These are phyloP conservation scores for Crocuta crocuta DNA, from an alignment of 2,113 vertebrate genomes.

Conservation along the genomic window DNA sequence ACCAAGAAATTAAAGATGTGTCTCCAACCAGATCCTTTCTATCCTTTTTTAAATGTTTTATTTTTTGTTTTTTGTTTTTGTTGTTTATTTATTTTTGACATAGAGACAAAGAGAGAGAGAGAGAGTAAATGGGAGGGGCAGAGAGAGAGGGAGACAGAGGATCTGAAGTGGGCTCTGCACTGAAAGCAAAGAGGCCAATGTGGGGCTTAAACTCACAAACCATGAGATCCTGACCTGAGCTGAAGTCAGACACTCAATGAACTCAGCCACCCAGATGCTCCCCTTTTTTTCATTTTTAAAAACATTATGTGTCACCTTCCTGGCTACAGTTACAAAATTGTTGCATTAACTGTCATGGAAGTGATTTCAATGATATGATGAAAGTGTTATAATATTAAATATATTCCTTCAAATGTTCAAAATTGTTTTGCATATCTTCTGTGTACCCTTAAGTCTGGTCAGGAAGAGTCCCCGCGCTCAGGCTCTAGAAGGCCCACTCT, in stretches of 20 bases:
- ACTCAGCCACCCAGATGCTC: no score
- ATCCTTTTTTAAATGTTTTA: not conserved
- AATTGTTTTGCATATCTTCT: not conserved
- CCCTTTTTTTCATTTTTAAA: not conserved
- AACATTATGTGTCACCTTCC: not conserved
- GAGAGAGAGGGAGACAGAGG: no score
- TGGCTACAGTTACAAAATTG: not conserved
- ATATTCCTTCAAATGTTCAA: conserved; percentile 4
- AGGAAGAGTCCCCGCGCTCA: not conserved
- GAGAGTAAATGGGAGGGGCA: no score
- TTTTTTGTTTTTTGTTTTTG: no score
- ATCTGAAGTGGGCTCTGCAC: no score
- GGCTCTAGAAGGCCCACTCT: not conserved
- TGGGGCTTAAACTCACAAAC: no score
- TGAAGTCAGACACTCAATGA: no score
- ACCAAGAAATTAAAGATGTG: not conserved
- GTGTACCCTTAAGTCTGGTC: not conserved
- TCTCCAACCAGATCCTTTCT: not conserved
- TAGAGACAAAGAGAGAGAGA: no score
- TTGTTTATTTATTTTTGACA: no score
- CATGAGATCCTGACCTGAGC: no score
- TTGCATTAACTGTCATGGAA: not conserved
- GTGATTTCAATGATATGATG: not conserved
- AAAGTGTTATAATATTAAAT: not conserved
- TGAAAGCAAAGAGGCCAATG: no score